A percentile compares a stretch with the other conserved stretches of the same genome.
phyloP scores from a whole-genome alignment of 2,797 vertebrate genomes.

The Pygocentrus nattereri region DNA sequence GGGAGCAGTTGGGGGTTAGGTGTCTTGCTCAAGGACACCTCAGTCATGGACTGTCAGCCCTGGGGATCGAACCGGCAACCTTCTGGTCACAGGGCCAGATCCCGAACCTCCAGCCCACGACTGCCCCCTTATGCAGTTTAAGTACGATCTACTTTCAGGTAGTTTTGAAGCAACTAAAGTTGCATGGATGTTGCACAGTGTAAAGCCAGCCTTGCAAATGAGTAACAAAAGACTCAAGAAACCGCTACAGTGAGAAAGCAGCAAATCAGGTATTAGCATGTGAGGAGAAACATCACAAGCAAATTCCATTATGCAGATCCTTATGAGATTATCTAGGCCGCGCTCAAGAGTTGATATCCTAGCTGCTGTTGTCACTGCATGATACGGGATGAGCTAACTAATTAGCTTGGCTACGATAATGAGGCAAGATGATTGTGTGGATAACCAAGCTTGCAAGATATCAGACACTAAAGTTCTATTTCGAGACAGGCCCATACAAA shows the following conservation, averaged over 20 bases:
- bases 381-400: neutral
- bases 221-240: neutral
- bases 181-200: no score
- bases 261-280: slow-evolving; percentile 1
- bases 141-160: no score
- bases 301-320: slow-evolving; percentile 1
- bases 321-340: slow-evolving; percentile 10
- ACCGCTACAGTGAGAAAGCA: neutral
- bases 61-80: no score
- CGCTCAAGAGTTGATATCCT: neutral
- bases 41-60: no score
- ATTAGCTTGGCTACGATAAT: slow-evolving; percentile 19
- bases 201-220: neutral
- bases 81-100: no score
- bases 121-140: no score
- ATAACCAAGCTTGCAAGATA: neutral
- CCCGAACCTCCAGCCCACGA: no score
- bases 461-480: neutral
- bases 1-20: no score
- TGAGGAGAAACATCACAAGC: neutral
- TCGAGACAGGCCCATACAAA: neutral
- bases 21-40: no score
- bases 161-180: no score
- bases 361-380: neutral
- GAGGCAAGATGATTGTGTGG: neutral